Evolutionary conservation across 2,888 invertebrate genomes (phyloP), one percentile per base, ranked within the genome.

Genomic region (Adelphocoris suturalis): DNA sequence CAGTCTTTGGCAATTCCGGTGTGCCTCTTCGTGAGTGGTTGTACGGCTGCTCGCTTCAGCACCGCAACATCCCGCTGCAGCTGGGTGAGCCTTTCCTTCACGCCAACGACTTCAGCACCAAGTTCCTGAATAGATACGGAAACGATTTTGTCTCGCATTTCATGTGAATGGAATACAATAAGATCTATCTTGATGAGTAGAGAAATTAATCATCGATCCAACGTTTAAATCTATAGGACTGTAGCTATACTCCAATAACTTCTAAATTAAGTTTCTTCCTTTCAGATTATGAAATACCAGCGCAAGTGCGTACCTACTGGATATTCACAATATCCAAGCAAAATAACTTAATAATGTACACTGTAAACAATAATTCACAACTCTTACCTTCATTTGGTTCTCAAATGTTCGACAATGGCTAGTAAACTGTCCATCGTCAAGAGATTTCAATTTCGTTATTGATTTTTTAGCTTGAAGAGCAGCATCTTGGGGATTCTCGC

Each of bases 51-150:
- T 91, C 95, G 94, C 89, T 96, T 94, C 48, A 96, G 93, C 16
- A 96, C 94, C 0, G 95, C 95, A 46, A 97, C 95, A 92, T 97
- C 96, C 87, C 96, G 93, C 92, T 96, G 96, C 47, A 96, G 93
- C 91, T 96, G 96, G 81, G 95, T 95, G 11, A 96, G 94, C 91
- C 95, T 94, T 89, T 96, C 95, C 92, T 95, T 95, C 3, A 96
- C 95, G 9, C 94, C 94, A 92, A 94, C 94, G 92, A 96, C 93
- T 92, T 95, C 95, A 91, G 95, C 94, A 91, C 95, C 95, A 89
- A 96, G 93, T 91, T 95, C 95, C 93, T 95, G 94, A n/a, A 92
- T 90, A 84, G 11, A 52, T 52, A 7, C 7, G 7, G 37, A 37
- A 2, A 37, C 37, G 37, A 37, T 37, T 76, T 27, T 19, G 2